Evolutionary conservation across 2,797 vertebrate species (phyloP).

Genomic region (Syngnathus rostellatus): DNA sequence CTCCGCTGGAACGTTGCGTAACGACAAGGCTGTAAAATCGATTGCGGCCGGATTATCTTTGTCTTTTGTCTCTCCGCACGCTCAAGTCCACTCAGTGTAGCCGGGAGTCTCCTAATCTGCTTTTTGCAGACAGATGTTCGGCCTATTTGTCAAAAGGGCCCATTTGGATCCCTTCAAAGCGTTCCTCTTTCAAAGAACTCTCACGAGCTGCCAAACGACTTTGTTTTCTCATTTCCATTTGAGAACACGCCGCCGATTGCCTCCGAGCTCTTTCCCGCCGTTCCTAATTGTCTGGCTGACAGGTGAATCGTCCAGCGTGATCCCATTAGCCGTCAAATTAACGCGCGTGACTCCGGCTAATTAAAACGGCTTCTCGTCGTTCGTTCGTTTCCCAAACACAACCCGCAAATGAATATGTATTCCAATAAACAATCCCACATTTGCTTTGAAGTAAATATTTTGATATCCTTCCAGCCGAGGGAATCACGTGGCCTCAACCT

Average conservation of each 20-base stretch:
- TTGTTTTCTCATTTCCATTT: background rate
- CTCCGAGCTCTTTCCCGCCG: background rate
- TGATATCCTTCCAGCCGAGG: too few relatives aligned
- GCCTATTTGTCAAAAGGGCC: conserved; percentile 8
- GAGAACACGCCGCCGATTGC: background rate
- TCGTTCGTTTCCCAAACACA: background rate
- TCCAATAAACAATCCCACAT: too few relatives aligned
- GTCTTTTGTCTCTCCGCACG: background rate
- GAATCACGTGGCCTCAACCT: background rate
- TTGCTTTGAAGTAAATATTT: too few relatives aligned
- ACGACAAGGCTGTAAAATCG: background rate
- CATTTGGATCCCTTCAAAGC: conserved; percentile 31
- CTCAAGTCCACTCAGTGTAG: background rate
- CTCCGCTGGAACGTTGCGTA: background rate
- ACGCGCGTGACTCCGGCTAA: background rate
- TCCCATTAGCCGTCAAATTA: conserved; percentile 6
- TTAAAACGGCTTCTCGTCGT: background rate
- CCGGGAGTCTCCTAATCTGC: conserved; percentile 18
- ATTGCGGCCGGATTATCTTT: background rate
- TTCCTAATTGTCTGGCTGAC: background rate
- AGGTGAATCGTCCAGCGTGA: background rate
- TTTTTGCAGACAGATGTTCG: conserved; percentile 22
- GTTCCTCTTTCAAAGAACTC: conserved; percentile 9
- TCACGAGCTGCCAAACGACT: background rate
- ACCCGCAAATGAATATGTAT: too few relatives aligned